Evolutionary conservation across 2,113 vertebrate species (phyloP).

Genomic region (Caranx ignobilis): DNA sequence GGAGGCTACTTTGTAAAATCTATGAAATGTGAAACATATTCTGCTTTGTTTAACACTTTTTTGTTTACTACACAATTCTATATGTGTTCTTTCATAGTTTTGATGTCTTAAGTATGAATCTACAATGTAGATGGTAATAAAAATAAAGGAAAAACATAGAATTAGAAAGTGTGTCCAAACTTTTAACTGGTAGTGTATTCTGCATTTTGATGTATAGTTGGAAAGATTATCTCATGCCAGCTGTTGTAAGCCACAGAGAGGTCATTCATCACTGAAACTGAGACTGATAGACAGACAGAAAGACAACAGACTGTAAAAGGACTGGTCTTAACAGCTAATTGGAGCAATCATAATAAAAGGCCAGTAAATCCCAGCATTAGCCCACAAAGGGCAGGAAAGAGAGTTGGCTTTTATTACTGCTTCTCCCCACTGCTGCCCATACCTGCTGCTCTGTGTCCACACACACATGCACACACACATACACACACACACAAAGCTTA

Average conservation of each 20-base stretch:
- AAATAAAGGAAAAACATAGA: too few relatives aligned
- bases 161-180: neutral
- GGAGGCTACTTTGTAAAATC: too few relatives aligned
- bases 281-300: constrained; percentile 48
- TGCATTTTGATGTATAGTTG: neutral
- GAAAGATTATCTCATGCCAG: neutral
- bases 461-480: constrained; percentile 39
- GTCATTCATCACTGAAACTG: constrained; percentile 15
- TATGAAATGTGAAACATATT: too few relatives aligned
- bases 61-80: too few relatives aligned
- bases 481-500: constrained; percentile 32
- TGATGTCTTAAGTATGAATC: too few relatives aligned
- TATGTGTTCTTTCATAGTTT: too few relatives aligned
- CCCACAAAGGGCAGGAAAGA: constrained; percentile 77
- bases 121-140: too few relatives aligned
- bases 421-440: constrained; percentile 43
- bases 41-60: too few relatives aligned
- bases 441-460: constrained; percentile 55
- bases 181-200: too few relatives aligned
- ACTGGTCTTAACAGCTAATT: constrained; percentile 66
- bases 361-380: constrained; percentile 77
- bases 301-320: constrained; percentile 39
- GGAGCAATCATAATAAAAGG: constrained; percentile 79
- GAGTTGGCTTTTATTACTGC: constrained; percentile 70
- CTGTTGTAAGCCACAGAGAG: neutral